These are phyloP conservation scores for Platyrinchus mystaceus DNA, from an alignment of 2,797 vertebrate genomes.

Conservation along the genomic window DNA sequence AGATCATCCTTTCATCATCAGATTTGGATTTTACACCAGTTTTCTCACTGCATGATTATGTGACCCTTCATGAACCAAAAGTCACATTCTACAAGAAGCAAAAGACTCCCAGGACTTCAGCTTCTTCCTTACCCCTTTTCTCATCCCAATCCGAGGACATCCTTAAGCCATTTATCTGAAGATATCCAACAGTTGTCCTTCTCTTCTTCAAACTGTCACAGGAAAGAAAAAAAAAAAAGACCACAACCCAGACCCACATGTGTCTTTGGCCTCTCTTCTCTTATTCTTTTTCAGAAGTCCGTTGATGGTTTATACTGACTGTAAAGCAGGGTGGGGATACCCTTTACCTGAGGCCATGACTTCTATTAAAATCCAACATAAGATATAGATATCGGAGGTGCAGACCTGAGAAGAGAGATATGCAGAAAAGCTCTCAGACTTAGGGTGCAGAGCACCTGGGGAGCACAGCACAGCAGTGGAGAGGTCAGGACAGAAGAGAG, in stretches of 20 bases:
- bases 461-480: background rate
- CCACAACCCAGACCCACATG: accelerated
- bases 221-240: accelerated
- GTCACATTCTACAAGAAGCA: background rate
- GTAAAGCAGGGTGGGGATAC: background rate
- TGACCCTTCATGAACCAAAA: background rate
- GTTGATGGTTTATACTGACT: background rate
- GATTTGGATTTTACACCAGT: background rate
- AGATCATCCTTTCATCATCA: background rate
- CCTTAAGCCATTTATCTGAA: background rate
- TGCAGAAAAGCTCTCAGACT: background rate
- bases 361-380: background rate
- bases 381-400: background rate
- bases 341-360: background rate
- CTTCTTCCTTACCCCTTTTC: background rate
- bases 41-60: background rate
- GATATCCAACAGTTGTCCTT: background rate
- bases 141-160: background rate
- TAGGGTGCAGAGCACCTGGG: background rate
- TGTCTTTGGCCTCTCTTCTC: background rate
- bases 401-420: background rate
- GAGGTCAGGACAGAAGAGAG: background rate
- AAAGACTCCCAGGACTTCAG: background rate
- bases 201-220: background rate
- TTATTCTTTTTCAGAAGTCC: background rate